Percentiles rank a stretch among this genome's conserved stretches.
Evolutionary conservation across 2,797 vertebrate genomes (phyloP).

Genomic region (Microctenopoma steveboyesi): DNA sequence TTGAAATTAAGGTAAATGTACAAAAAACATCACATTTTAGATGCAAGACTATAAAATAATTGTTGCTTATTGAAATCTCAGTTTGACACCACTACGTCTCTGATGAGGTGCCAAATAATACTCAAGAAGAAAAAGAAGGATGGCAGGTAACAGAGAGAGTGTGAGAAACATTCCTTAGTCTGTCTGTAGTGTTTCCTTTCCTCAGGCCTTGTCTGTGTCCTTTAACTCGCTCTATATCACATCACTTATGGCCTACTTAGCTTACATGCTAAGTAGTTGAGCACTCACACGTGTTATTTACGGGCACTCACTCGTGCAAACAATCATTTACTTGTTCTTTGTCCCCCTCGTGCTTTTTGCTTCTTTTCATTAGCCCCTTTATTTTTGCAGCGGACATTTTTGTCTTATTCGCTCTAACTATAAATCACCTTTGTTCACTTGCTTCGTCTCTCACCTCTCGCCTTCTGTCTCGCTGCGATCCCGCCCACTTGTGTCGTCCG

Average conservation of each 20-base stretch:
- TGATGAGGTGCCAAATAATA: not conserved
- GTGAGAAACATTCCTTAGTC: not conserved
- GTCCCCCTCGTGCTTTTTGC: not conserved
- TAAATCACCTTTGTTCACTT: slow-evolving; percentile 47
- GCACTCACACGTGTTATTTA: slow-evolving; percentile 28
- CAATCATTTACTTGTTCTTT: slow-evolving; percentile 25
- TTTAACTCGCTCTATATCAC: slow-evolving; percentile 26
- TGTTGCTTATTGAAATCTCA: not conserved
- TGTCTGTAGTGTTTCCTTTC: not conserved
- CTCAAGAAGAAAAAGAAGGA: not conserved
- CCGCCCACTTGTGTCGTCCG: slow-evolving; percentile 35
- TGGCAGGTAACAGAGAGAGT: not conserved
- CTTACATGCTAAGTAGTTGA: slow-evolving; percentile 30
- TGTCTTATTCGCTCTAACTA: slow-evolving; percentile 26
- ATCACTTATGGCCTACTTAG: slow-evolving; percentile 27
- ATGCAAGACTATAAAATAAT: not conserved
- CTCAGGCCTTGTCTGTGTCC: slow-evolving; percentile 1
- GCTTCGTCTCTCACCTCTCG: slow-evolving; percentile 16
- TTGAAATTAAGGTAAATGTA: not conserved
- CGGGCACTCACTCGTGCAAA: slow-evolving; percentile 14
- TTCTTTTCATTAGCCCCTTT: slow-evolving; percentile 1
- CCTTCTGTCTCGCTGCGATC: slow-evolving; percentile 47
- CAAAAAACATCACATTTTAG: not conserved
- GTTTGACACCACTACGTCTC: not conserved
- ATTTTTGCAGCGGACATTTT: slow-evolving; percentile 7